Evolutionary conservation across 2,113 vertebrate genomes (phyloP).

Genomic region (Suricata suricatta): DNA sequence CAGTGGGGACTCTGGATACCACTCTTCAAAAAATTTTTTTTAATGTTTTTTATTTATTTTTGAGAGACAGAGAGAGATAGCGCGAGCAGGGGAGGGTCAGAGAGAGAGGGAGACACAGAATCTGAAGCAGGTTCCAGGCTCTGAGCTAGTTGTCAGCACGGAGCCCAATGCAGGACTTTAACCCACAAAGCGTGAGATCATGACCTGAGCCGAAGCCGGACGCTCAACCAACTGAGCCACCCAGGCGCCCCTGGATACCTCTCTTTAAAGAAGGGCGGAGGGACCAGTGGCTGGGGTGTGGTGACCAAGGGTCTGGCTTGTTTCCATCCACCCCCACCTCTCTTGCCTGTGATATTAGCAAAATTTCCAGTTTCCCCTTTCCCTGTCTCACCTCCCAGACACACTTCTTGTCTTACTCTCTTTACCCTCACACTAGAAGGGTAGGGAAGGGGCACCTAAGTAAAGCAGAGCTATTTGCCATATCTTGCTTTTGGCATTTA

Average conservation of each 20-base stretch:
- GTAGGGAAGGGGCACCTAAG: not conserved
- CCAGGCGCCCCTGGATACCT: too few species aligned
- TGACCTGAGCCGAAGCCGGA: too few species aligned
- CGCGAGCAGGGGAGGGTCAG: too few species aligned
- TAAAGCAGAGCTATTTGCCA: not conserved
- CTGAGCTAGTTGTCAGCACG: too few species aligned
- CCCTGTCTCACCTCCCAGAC: not conserved
- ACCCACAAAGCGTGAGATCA: too few species aligned
- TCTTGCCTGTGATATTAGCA: rapidly evolving
- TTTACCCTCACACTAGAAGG: not conserved
- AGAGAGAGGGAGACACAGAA: too few species aligned
- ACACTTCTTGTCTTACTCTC: not conserved
- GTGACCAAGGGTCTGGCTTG: too few species aligned
- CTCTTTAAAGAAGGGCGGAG: not conserved
- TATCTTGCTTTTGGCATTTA: not conserved
- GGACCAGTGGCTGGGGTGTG: not conserved
- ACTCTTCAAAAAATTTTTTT: not conserved
- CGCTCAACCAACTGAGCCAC: too few species aligned
- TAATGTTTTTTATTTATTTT: too few species aligned
- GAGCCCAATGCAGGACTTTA: too few species aligned
- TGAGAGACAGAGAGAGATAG: too few species aligned
- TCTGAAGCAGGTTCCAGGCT: too few species aligned
- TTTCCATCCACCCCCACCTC: not conserved
- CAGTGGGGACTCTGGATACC: not conserved
- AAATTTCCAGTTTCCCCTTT: not conserved